phyloP scores from a whole-genome alignment of 1,140 invertebrate species.

The Rhizoglyphus robini region DNA sequence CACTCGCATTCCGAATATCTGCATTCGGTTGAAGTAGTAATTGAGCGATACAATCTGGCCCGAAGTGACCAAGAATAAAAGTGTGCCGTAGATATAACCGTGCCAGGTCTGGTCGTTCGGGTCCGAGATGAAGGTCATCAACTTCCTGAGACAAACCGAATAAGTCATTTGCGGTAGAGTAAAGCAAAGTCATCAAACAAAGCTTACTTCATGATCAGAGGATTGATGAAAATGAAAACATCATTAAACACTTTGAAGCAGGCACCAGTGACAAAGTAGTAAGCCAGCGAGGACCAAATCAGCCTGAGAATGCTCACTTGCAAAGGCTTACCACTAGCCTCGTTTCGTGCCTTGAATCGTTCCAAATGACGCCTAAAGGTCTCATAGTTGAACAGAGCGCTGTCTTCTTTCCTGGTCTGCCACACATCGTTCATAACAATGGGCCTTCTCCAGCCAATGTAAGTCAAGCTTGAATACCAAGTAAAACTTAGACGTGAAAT shows the following conservation, averaged over 20 bases:
- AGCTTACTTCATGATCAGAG: constrained; percentile 43
- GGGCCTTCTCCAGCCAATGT: constrained; percentile 12
- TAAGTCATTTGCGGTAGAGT: not conserved
- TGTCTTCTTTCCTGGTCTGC: not conserved
- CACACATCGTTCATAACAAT: constrained; percentile 10
- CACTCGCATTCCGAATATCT: constrained; percentile 26
- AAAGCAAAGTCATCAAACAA: not conserved
- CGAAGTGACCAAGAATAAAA: constrained; percentile 29
- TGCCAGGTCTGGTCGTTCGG: constrained; percentile 55
- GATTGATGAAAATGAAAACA: constrained; percentile 70
- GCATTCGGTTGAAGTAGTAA: constrained; percentile 64
- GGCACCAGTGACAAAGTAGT: constrained; percentile 64
- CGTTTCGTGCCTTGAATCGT: not conserved
- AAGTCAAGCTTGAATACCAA: constrained; percentile 16
- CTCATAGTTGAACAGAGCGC: not conserved
- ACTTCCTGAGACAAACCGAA: not conserved
- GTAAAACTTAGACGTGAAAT: constrained; percentile 51
- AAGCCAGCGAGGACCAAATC: constrained; percentile 54
- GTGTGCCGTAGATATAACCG: constrained; percentile 63
- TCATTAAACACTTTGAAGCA: constrained; percentile 67
- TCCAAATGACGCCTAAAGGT: not conserved
- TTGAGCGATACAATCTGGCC: constrained; percentile 60
- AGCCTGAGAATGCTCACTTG: constrained; percentile 29
- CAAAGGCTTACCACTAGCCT: not conserved
- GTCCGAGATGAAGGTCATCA: constrained; percentile 3